These are phyloP conservation scores for Syrmaticus mikado DNA, from an alignment of 2,113 vertebrate species.

Conservation along the genomic window DNA sequence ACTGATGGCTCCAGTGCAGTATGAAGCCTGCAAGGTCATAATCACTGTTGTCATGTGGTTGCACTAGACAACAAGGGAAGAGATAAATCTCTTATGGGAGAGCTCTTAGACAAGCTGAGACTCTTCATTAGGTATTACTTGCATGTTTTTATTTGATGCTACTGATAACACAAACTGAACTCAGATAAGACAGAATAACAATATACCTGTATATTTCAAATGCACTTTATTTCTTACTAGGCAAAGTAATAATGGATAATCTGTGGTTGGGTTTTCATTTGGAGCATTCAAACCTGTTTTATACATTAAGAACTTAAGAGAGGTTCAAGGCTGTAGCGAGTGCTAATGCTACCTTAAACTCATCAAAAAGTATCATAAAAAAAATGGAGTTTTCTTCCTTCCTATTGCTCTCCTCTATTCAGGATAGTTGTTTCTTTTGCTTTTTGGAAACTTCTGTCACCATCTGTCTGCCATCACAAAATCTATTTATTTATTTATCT, in stretches of 20 bases:
- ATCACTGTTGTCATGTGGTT: neutral
- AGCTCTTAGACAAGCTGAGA: constrained; percentile 1
- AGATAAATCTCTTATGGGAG: neutral
- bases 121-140: neutral
- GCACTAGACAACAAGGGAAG: neutral
- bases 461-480: neutral
- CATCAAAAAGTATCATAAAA: neutral
- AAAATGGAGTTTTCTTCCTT: neutral
- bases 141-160: neutral
- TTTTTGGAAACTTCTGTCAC: neutral
- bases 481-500: neutral
- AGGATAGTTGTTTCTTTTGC: neutral
- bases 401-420: neutral
- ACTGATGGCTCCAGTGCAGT: neutral
- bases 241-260: neutral
- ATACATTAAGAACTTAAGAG: neutral
- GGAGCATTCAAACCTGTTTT: neutral
- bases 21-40: neutral
- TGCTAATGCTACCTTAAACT: neutral
- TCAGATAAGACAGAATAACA: neutral
- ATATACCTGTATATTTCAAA: neutral
- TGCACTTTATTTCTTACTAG: neutral
- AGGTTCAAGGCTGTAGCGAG: neutral
- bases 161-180: neutral
- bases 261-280: neutral